phyloP scores from a whole-genome alignment of 1,140 invertebrate genomes.

The Antheraea pernyi region DNA sequence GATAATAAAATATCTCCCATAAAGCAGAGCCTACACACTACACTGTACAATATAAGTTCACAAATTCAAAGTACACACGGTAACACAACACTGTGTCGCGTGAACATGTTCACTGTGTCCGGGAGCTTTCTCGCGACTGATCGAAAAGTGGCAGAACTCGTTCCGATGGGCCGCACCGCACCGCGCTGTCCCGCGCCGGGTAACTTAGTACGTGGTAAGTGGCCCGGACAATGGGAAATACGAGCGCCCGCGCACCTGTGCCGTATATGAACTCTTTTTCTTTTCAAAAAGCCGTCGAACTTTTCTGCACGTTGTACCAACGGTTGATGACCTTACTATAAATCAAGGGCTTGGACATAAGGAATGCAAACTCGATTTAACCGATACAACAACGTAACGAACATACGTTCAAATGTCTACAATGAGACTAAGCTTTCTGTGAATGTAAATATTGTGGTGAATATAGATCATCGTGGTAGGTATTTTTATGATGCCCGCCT shows the following conservation, averaged over 20 bases:
- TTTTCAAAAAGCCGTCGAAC: slow-evolving; percentile 44
- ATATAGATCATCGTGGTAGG: no score
- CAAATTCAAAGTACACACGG: slow-evolving; percentile 18
- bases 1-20: not conserved
- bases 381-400: no score
- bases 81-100: not conserved
- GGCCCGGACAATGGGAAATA: slow-evolving; percentile 36
- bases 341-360: not conserved
- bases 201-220: not conserved
- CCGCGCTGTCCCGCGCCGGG: not conserved
- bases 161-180: not conserved
- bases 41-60: slow-evolving; percentile 3
- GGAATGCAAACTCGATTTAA: not conserved
- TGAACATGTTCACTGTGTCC: slow-evolving; percentile 16
- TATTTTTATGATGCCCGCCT: no score
- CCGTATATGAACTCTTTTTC: slow-evolving; percentile 37
- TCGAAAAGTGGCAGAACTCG: slow-evolving; percentile 2
- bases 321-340: slow-evolving; percentile 48
- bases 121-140: slow-evolving; percentile 39
- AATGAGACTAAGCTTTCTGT: no score
- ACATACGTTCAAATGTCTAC: no score
- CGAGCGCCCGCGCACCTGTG: slow-evolving; percentile 60
- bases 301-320: slow-evolving; percentile 36
- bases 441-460: no score
- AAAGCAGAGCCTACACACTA: not conserved